Conservation (phyloP, 1,140 invertebrate species). For the Megalonaias nervosa region DNA sequence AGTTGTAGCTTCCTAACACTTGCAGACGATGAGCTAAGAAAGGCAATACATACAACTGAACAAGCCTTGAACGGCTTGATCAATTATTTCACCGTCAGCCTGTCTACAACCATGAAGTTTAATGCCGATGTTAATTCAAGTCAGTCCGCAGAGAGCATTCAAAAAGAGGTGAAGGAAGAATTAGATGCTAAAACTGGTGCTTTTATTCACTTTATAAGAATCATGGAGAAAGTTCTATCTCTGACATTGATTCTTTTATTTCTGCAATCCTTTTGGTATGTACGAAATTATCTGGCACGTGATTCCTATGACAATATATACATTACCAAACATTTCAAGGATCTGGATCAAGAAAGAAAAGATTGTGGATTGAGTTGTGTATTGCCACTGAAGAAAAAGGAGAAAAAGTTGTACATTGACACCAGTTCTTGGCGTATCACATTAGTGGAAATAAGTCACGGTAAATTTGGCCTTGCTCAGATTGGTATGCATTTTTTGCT, state of each 20-base stretch:
- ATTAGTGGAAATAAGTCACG: constrained; percentile 9
- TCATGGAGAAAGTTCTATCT: constrained; percentile 10
- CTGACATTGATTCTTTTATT: constrained; percentile 22
- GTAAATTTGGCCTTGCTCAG: constrained; percentile 30
- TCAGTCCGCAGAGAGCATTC: constrained; percentile 1
- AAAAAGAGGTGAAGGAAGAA: constrained; percentile 16
- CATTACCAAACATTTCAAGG: constrained; percentile 26
- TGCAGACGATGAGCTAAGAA: too few species aligned
- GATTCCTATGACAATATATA: constrained; percentile 38
- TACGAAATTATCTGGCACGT: constrained; percentile 29
- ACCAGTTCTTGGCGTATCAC: constrained; percentile 12
- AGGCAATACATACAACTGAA: too few species aligned
- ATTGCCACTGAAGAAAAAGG: constrained; percentile 32
- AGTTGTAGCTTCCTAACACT: too few species aligned
- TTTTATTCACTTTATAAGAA: background rate
- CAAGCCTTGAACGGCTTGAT: constrained; percentile 4
- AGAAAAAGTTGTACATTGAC: constrained; percentile 28
- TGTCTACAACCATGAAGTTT: background rate
- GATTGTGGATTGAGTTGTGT: constrained; percentile 7
- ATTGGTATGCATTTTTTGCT: constrained; percentile 34
- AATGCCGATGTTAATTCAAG: constrained; percentile 7
- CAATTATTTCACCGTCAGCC: constrained; percentile 21
- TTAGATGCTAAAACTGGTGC: constrained; percentile 6
- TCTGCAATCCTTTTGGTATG: constrained; percentile 25
- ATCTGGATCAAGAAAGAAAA: constrained; percentile 18